Evolutionary conservation across 2,797 vertebrate species (phyloP), one percentile per base, ranked within the genome.

Genomic region (Neostethus bicornis): DNA sequence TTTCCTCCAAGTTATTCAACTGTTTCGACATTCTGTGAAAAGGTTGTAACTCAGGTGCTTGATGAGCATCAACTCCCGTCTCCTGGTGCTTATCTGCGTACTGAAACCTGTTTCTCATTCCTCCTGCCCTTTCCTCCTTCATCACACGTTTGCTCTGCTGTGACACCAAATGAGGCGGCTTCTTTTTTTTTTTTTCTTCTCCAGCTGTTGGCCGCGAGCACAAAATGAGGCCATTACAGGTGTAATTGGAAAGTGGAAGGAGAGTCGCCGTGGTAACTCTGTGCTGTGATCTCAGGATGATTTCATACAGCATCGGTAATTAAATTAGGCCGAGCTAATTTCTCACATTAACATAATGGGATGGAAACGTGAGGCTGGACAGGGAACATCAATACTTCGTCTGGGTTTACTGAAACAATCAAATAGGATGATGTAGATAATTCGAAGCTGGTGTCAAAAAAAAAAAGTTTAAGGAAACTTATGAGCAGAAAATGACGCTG

Each of bases 251-350:
- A 37, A 11, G 25, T 26, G 11, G 48, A 42, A 31, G 11, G 37
- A 28, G 8, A 35, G 25, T 42, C 34, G 34, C 28, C 4, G 2
- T n/a, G 44, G 31, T 32, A 23, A 23, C 25, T n/a, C 7, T 11
- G 46, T 35, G 4, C 8, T 4, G 19, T 24, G 12, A 23, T 47
- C 13, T 29, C 41, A n/a, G 42, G 10, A 32, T 41, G 51, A 32
- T 16, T 47, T 51, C 28, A 16, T 19, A 6, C 23, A 14, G 25
- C 9, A 17, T 2, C 25, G 14, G 20, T 20, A 38, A 44, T 48
- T 7, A 25, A 48, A 43, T 63, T 20, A 61, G 29, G 9, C 21
- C 17, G 19, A 41, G 12, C 12, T 39, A 21, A 25, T 50, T 29
- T 49, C 29, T 31, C 9, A 20, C 16, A 49, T 52, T 28, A 11